Evolutionary conservation across 2,797 vertebrate species (phyloP), one percentile per base, ranked within the genome.

Genomic region (Spea hammondii): DNA sequence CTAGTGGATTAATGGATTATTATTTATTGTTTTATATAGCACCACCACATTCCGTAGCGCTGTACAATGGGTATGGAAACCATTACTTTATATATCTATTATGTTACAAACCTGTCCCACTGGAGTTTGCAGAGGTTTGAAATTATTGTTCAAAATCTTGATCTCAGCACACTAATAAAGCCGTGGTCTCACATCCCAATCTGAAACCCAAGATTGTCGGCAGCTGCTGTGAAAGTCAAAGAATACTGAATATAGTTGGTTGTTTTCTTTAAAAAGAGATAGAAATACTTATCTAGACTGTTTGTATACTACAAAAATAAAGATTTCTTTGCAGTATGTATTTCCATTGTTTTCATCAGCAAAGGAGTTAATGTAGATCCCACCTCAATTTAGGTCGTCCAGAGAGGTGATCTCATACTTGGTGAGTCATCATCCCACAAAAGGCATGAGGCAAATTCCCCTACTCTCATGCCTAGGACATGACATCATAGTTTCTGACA

Each of bases 401-500:
- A 49, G 44, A 65, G 44, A 12, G 47, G 46, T 72, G 79, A 76
- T 65, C 68, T 80, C 68, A 80, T 80, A 51, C 67, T 46, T 50
- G 53, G 51, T 72, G 73, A 80, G 67, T 59, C 59, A 65, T 80
- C 62, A n/a, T 74, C 51, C 47, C 50, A 71, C 45, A 65, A 76
- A 80, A 76, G 14, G 62, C 32, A 32, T 67, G 46, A 72, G 59
- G 72, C 60, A 70, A 72, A 60, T 5, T 48, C 67, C 53, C 60
- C 64, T 64, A 76, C 66, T 70, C 67, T 70, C 68, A 71, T 48
- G 8, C 73, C 73, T 62, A 72, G 54, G 46, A 6, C 46, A 71
- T 76, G 68, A 76, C 73, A 80, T 70, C 79, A 80, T 67, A 53
- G 50, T 50, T 17, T 14, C 10, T 9, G 17, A 64, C 67, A 80